Base-by-base conservation (phyloP, 2,113 vertebrate species). In the Microtus ochrogaster region DNA sequence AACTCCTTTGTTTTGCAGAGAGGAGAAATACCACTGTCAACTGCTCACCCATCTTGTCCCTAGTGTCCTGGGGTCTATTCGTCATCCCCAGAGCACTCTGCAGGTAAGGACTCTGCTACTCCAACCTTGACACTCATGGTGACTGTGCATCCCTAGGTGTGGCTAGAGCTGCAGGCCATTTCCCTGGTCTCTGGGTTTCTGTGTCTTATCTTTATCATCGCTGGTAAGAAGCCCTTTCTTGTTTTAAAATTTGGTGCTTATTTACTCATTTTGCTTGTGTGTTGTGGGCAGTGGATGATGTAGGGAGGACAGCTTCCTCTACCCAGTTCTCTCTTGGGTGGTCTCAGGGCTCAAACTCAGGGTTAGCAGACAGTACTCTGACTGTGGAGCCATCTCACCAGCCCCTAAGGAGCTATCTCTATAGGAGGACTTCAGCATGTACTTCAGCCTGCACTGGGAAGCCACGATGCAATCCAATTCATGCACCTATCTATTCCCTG, bases 1-100 rank as follows among this genome's bases (percentile, higher is more conserved):
- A 73, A 77, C 74, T 91, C 26, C 24, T 88, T 88, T 81, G 28
- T 49, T 79, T 94, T 77, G 36, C 44, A 85, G 77, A 85, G 44
- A 86, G 47, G 39, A 89, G 30, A 19, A 77, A 19, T 58, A 7
- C 17, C 44, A 89, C 0, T 61, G 17, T 28, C 36, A 85, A 0
- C 36, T 61, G n/a, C 36, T 44, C 19, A 5, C 16, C 65, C 36
- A 0, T 52, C 21, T 88, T 74, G 24, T 39, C 49, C 4, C 58
- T 86, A 70, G 33, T 73, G 83, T 41, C 49, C 44, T 22, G 14
- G n/a, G 3, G 85, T 85, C 72, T 82, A 5, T 65, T 65, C 72
- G 52, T 16, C 2, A 52, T 78, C 6, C 74, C 49, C 47, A 26
- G 22, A 70, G 21, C 66, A 91, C 24, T 93, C 44, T 91, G 39